Base-by-base conservation (phyloP, 1,140 invertebrate species). In the Riptortus pedestris region DNA sequence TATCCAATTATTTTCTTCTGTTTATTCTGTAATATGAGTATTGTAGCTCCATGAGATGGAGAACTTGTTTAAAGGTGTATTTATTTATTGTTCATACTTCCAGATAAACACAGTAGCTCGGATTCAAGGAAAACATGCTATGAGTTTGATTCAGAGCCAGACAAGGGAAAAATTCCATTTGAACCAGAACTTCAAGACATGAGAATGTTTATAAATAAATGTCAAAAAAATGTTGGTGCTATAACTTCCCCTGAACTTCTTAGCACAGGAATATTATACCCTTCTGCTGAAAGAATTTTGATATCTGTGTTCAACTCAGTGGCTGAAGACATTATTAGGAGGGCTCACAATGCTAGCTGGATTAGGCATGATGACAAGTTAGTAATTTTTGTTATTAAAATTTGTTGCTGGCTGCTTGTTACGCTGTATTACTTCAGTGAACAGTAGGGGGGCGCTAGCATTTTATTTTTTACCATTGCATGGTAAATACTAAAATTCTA, bases 251-350 rank as follows among this genome's bases (percentile, higher is more conserved):
- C 4, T 18, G 57, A 59, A 59, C 27, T 31, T 31, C 12, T 59
- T 7, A 3, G 29, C 0, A 26, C 57, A 5, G 57, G 28, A 9
- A 18, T 59, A 11, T 14, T 29, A 1, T 38, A 59, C 26, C 28
- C 57, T 29, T 14, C 57, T n/a, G 28, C 28, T 33, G 28, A 33
- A 18, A 2, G 57, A 11, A n/a, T 59, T 33, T 20, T 59, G 3
- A 33, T 59, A 4, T 59, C 57, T 20, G 57, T 59, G 1, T 59
- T 59, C 28, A 18, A n/a, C 1, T 59, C 57, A 14, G 5, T 59
- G 16, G 57, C 57, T 26, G 57, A 59, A 38, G 57, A 59, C 14
- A 22, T 59, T n/a, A 26, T 59, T 33, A 33, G 57, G 28, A 29
- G 57, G 20, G 29, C 57, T 20, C 33, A 31, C 20, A 38, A 31